Percentiles rank a stretch among this genome's conserved stretches.
phyloP scores from a whole-genome alignment of 2,113 vertebrate genomes.

The Ivindomyrus marchei region DNA sequence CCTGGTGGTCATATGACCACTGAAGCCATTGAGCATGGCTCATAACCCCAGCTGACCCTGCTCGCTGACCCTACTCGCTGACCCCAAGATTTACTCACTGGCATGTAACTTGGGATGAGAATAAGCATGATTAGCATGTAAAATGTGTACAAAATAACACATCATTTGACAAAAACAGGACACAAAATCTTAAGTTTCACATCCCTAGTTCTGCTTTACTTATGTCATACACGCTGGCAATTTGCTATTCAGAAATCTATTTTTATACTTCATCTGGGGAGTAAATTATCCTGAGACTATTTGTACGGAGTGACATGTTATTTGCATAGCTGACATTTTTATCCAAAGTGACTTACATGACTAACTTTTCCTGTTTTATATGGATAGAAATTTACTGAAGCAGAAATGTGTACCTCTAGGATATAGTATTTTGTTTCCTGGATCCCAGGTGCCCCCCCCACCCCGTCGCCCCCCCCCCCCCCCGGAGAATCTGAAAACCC shows the following conservation, averaged over 20 bases:
- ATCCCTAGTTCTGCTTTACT: background rate
- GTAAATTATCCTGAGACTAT: background rate
- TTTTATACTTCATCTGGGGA: background rate
- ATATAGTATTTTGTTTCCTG: background rate
- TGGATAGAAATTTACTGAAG: background rate
- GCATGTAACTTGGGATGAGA: background rate
- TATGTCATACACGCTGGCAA: background rate
- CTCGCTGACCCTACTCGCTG: background rate
- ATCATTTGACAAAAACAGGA: background rate
- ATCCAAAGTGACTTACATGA: background rate
- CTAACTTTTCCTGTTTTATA: background rate
- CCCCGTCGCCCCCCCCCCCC: background rate
- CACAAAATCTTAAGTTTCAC: background rate
- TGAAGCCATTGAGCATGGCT: background rate
- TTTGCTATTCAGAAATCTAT: background rate
- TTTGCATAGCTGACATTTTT: conserved; percentile 3
- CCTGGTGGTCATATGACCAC: background rate
- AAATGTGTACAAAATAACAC: background rate
- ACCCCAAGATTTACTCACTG: background rate
- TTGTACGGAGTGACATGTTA: background rate
- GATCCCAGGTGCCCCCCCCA: background rate
- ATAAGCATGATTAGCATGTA: background rate
- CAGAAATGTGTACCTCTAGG: background rate
- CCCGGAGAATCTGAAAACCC: background rate
- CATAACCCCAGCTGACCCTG: background rate